Evolutionary conservation across 2,888 invertebrate genomes (phyloP), one percentile per base, ranked within the genome.

Genomic region (Imbricaverruca yamaguchii): DNA sequence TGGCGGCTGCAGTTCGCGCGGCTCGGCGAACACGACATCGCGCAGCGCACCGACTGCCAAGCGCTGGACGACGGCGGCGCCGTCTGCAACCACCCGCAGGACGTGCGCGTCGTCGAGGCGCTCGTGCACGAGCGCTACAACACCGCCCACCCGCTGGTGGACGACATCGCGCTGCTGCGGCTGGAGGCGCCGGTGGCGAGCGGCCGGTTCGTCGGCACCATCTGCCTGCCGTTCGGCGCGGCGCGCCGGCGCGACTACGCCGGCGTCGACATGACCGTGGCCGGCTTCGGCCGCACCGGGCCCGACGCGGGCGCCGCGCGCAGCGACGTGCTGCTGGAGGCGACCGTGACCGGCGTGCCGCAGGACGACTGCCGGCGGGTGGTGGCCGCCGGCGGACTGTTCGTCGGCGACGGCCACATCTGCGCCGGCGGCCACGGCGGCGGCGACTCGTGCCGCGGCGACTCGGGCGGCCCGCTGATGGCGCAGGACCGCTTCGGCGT

Each of bases 401-500:
- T 39, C 39, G 8, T 69, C 69, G 74, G 74, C 10, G 21, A 7
- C 21, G 10, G 7, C 13, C 74, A 74, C 21, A 53, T 74, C 18
- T 74, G 74, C 85, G 93, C 92, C 13, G 93, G 93, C 7, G 92
- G 93, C 0, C 89, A 89, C 61, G 89, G 88, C 81, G 90, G 90
- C 8, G 89, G 91, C 85, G 94, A 94, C 85, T 91, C 93, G 0
- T 94, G 94, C 85, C 89, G 88, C 23, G 93, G 93, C 0, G 93
- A 93, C 84, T 93, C 93, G 0, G 94, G 94, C 0, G 93, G 93
- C 9, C 93, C 94, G 0, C 87, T 94, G 10, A 93, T 93, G 93
- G 86, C 87, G 74, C 87, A 87, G 84, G 25, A 9, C 23, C 4
- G 11, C 10, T 82, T 69, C 63, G 77, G 80, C 7, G 59, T 65